Base-by-base conservation (phyloP, 2,113 vertebrate genomes). In the Gobiocypris rarus region DNA sequence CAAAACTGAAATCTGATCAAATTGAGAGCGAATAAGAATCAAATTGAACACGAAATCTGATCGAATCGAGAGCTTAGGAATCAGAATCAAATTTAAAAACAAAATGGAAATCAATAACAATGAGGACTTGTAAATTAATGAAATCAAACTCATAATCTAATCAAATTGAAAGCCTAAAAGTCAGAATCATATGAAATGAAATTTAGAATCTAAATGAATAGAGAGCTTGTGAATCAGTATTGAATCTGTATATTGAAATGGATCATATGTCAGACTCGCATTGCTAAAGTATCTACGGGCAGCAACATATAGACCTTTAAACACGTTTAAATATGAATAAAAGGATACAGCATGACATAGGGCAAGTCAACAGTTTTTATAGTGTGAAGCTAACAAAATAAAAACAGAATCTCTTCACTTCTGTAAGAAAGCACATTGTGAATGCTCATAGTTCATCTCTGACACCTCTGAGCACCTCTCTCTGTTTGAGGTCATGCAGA, bases 401-500 rank as follows among this genome's bases (percentile, higher is more conserved):
- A 43, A 59, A 15, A 41, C 75, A 43, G 56, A 78, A 78, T 70
- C 70, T 56, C 26, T 65, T 79, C 34, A 80, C 28, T 50, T 59
- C 74, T 59, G 8, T 54, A 84, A 61, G n/a, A 31, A 17, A 50
- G 22, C 58, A 75, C 41, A 59, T 69, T 48, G 22, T 69, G 34
- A 77, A 77, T 34, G 54, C 58, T 61, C 38, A 58, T 59, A 31
- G 78, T 65, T 80, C 41, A 81, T 76, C 70, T 81, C 50, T 34
- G 69, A 83, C n/a, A 81, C 54, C 75, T 54, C 75, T 41, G 74
- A 52, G 26, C 28, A 59, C 50, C 59, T 26, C 9, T 65, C 67
- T 73, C 81, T 11, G 54, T 83, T 83, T 78, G 54, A 82, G 82
- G 81, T 22, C 24, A 67, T 43, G n/a, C 41, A 61, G 82, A 67